phyloP scores from a whole-genome alignment of 1,140 invertebrate genomes.

The Zaprionus capensis region DNA sequence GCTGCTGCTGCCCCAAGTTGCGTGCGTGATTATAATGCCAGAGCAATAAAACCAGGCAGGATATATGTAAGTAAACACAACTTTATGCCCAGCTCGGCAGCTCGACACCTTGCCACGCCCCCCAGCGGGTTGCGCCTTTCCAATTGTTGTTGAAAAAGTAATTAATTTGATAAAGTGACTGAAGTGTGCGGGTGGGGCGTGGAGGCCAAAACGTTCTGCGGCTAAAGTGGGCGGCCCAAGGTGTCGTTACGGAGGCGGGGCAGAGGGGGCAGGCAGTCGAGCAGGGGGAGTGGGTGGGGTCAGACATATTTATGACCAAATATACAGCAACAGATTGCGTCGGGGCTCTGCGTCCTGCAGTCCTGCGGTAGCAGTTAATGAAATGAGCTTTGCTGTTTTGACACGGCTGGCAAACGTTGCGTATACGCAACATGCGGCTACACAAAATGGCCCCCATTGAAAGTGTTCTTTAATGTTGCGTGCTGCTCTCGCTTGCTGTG shows the following conservation, averaged over 20 bases:
- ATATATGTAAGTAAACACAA: constrained; percentile 72
- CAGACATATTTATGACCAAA: constrained; percentile 76
- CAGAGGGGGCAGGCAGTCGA: too few relatives aligned
- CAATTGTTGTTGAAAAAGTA: constrained; percentile 76
- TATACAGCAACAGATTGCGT: constrained; percentile 76
- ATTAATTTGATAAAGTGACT: constrained; percentile 82
- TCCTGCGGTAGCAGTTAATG: constrained; percentile 71
- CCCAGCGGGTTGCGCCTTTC: background rate
- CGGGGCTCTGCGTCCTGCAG: background rate
- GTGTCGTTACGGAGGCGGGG: constrained; percentile 35
- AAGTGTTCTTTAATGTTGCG: constrained; percentile 55
- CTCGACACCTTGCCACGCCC: constrained; percentile 11
- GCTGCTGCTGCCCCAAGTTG: constrained; percentile 12
- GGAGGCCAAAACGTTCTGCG: constrained; percentile 6
- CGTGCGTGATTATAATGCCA: constrained; percentile 57
- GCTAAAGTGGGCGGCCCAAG: constrained; percentile 42
- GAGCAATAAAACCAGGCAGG: constrained; percentile 66
- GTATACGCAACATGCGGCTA: constrained; percentile 52
- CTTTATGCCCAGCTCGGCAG: constrained; percentile 48
- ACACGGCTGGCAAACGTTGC: constrained; percentile 46
- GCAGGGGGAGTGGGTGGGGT: background rate
- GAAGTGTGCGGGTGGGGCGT: background rate
- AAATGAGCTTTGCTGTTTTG: constrained; percentile 72
- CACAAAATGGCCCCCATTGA: constrained; percentile 42
- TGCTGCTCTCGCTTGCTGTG: constrained; percentile 10